Evolutionary conservation across 2,113 vertebrate genomes (phyloP), one percentile per base, ranked within the genome.

Genomic region (Sinocyclocheilus maitianheensis): DNA sequence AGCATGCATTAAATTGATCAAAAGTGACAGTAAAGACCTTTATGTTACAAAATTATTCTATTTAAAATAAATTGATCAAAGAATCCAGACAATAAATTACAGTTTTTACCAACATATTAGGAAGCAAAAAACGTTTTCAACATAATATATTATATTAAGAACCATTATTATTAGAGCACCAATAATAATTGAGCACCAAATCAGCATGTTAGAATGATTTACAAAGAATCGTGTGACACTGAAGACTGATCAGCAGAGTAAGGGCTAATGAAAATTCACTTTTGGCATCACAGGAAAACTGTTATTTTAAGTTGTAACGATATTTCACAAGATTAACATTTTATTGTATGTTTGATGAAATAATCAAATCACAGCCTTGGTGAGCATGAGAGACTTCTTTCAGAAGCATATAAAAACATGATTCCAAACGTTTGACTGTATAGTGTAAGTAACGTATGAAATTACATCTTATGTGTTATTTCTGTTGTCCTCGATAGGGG

Each of bases 401-500:
- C 71, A 13, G 24, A 34, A 46, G 2, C 43, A 11, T 11, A 34
- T 9, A 46, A 11, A 46, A 46, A 46, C 2, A 24, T 75, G 40
- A 75, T 24, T 48, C 11, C 1, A 4, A 24, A 43, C 5, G 12
- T 74, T 74, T 46, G 14, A 20, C 18, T 60, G 18, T 60, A 22
- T 58, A n/a, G 58, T n/a, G 58, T n/a, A n/a, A n/a, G 9, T 62
- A 10, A n/a, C 58, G 10, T n/a, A n/a, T 40, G 18, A 12, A 3
- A 40, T 46, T 2, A 20, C 1, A 71, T 40, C 8, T 20, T 10
- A 40, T 72, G 13, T 80, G 9, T 69, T 1, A 87, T 48, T 46
- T 48, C 4, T 18, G 67, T 75, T 48, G 12, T 76, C 55, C 53
- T 81, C 34, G 65, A 2, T 89, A 99, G 98, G 97, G 24, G 97